Evolutionary conservation across 2,797 vertebrate genomes (phyloP).

Genomic region (Leptatherina wallacei): DNA sequence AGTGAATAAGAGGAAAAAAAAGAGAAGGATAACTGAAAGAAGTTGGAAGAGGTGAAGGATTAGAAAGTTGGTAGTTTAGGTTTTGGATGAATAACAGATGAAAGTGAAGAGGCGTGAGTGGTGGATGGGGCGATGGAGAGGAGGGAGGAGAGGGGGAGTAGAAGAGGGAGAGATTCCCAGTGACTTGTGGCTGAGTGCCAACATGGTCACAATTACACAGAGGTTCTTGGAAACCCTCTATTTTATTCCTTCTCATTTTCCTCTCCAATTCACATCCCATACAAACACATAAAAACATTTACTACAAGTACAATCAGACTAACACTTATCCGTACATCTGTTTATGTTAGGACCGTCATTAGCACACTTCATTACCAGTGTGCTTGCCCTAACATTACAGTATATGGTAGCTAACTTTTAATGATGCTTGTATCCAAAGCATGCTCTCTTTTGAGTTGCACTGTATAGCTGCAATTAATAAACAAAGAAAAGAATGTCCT

Average conservation of each 20-base stretch:
- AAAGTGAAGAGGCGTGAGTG: constrained; percentile 35
- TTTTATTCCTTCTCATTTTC: constrained; percentile 8
- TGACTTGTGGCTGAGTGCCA: constrained; percentile 51
- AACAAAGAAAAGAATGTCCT: not conserved
- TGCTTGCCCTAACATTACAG: not conserved
- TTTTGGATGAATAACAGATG: constrained; percentile 42
- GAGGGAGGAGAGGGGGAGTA: constrained; percentile 4
- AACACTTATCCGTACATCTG: not conserved
- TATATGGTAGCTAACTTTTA: not conserved
- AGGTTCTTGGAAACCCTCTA: constrained; percentile 46
- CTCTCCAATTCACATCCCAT: not conserved
- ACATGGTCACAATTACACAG: constrained; percentile 42
- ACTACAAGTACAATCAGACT: constrained; percentile 5
- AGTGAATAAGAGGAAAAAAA: not conserved
- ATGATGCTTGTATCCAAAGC: not conserved
- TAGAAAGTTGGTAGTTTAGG: constrained; percentile 20
- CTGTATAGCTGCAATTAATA: not conserved
- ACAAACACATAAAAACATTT: constrained; percentile 18
- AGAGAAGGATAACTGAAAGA: constrained; percentile 4
- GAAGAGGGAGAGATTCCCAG: constrained; percentile 53
- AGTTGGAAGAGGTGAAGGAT: not conserved
- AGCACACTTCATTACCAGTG: not conserved
- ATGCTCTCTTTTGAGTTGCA: not conserved
- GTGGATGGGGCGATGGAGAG: not conserved
- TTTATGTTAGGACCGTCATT: not conserved